Evolutionary conservation across 2,888 invertebrate species (phyloP), one percentile per base, ranked within the genome.

Genomic region (Pterostichus niger): DNA sequence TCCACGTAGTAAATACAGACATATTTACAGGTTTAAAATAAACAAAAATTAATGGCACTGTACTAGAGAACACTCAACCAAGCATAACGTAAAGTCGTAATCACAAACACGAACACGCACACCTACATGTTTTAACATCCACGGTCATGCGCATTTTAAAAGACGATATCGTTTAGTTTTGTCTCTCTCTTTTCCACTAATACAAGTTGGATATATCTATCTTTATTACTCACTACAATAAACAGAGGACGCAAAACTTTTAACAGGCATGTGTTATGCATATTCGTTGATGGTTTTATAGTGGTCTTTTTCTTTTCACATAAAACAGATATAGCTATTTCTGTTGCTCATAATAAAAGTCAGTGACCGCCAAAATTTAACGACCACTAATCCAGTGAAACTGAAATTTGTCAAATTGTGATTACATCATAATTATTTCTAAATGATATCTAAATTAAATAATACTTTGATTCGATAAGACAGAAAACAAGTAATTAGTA

Each of bases 21-120:
- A 44, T 75, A 13, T 75, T 75, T 73, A 73, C 10, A 44, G 13
- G 54, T 82, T 54, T 56, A 46, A 82, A 82, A 82, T 73, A 82
- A 81, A 81, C 68, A 56, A 82, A 80, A 61, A 59, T 59, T 68
- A 82, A 82, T 82, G 82, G 75, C 82, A 82, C 82, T 61, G 59
- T 81, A 73, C 35, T 33, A 71, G 46, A 61, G 75, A 82, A 82
- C 75, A 68, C 56, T 56, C 73, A 82, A 75, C 59, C 75, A 82
- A 82, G 73, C 82, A 75, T 82, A 82, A 75, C 81, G 54, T 56
- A 82, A 77, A 75, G 75, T 49, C 73, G 80, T 68, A 80, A 49
- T 64, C n/a, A 13, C 49, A 64, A 64, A 64, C 68, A 71, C 68
- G 68, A 40, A 59, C 59, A 31, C 40, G 17, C 68, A 71, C 31